Evolutionary conservation across 2,113 vertebrate genomes (phyloP).

Genomic region (Sarotherodon lohbergeri): DNA sequence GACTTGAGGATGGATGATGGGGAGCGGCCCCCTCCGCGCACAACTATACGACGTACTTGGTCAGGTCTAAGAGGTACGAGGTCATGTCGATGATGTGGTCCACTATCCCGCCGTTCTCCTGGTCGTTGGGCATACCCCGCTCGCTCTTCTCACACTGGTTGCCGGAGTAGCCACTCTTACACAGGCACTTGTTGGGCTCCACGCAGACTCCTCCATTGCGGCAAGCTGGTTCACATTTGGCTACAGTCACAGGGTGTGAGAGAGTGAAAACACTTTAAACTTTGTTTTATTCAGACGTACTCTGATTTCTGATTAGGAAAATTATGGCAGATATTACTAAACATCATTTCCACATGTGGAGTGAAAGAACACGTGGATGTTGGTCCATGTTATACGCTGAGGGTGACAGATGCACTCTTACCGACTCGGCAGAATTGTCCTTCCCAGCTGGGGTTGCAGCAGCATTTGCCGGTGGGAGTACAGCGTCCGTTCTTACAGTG

Average conservation of each 20-base stretch:
- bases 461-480: slow-evolving; percentile 89
- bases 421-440: slow-evolving; percentile 92
- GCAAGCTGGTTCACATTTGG: slow-evolving; percentile 92
- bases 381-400: background rate
- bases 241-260: slow-evolving; percentile 59
- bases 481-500: slow-evolving; percentile 94
- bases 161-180: slow-evolving; percentile 82
- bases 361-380: background rate
- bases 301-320: background rate
- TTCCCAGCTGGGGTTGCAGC: slow-evolving; percentile 94
- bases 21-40: slow-evolving; percentile 17
- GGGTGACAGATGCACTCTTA: slow-evolving; percentile 53
- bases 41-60: slow-evolving; percentile 93
- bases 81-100: slow-evolving; percentile 98
- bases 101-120: slow-evolving; percentile 92
- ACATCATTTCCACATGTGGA: background rate
- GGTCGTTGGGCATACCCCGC: slow-evolving; percentile 84
- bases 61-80: slow-evolving; percentile 95
- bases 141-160: slow-evolving; percentile 80
- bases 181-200: slow-evolving; percentile 93
- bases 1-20: slow-evolving; percentile 29
- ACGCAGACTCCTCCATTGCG: slow-evolving; percentile 93
- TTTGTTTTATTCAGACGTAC: background rate
- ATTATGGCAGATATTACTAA: background rate
- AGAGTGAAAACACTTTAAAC: background rate